Base-by-base conservation (phyloP, 2,888 invertebrate species). In the Habroteleia sp. region DNA sequence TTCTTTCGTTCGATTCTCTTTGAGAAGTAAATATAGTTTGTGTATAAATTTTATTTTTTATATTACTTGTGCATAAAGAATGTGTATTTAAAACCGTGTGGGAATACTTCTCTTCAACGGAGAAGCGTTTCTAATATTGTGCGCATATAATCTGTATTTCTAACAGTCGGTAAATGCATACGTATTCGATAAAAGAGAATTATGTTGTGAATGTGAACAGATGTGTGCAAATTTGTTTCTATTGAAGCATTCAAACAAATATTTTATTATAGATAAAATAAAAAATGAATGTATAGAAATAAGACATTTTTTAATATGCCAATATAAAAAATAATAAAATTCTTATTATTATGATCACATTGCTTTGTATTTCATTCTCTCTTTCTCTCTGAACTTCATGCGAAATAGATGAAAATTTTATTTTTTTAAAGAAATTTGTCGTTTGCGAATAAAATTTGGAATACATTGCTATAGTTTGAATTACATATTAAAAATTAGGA, bases 221-320 rank as follows among this genome's bases (percentile, higher is more conserved):
- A 33, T 41, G 44, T 35, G 29, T 56, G 54, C 25, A 44, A 4
- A 46, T 37, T 66, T 46, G 54, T 39, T 56, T 44, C 23, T 20
- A 3, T 2, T 13, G 29, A 56, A 46, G 2, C 23, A 46, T 56
- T 46, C 39, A 29, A 8, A n/a, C n/a, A n/a, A n/a, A n/a, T n/a
- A n/a, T n/a, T n/a, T n/a, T n/a, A n/a, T n/a, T n/a, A n/a, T n/a
- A n/a, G n/a, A n/a, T n/a, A n/a, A 33, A 3, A 39, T 48, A 50
- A 20, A 13, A 41, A 42, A 31, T 48, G 29, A 42, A 20, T 58
- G 58, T 58, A 44, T 33, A 48, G 48, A 39, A 62, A n/a, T 48
- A 48, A 46, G 33, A 11, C 13, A 16, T 42, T 60, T 62, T 48
- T 48, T 20, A 41, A 10, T 41, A 41, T 13, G 7, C 5, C 1